Evolutionary conservation across 2,888 invertebrate genomes (phyloP), one percentile per base, ranked within the genome.

Genomic region (Polia nebulosa): DNA sequence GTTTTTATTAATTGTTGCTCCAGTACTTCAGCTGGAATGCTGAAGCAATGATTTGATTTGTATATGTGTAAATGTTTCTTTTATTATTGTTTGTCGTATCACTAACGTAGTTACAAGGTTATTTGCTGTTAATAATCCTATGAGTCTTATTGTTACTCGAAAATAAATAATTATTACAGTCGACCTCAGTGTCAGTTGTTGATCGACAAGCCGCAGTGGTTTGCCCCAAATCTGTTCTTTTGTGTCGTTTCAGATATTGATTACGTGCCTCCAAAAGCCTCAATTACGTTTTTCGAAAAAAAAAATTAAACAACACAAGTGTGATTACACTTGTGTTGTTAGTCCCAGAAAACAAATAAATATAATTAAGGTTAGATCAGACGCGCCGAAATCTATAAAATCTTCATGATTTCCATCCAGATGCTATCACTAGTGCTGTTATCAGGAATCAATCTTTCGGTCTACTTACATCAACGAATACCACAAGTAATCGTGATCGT

Each of bases 381-480:
- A 72, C 41, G 32, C 20, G 32, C 72, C 72, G 72, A 72, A 44
- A 61, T 68, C 41, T 13, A 44, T 11, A 8, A 65, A 66, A 59
- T 59, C 47, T 47, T 47, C 13, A 41, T 27, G 68, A 73, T 73
- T 73, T 73, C 56, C 44, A 52, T 75, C 68, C 45, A 75, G 76
- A 73, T 73, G 25, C 11, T 75, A 73, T 75, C 75, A 22, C 34
- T 32, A 29, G 20, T 49, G 22, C 34, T 52, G 8, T 27, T 59
- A 59, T 58, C 59, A 39, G 20, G 15, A 36, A 74, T 59, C 55
- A 66, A 72, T 51, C 9, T 72, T 39, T 57, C 51, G 56, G 34
- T 41, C 63, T 55, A 55, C 34, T 27, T 32, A 51, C 34, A 47
- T 55, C 34, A 55, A 51, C 36, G 5, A 72, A 55, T 62, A 29